Evolutionary conservation across 2,797 vertebrate species (phyloP), one percentile per base, ranked within the genome.

Genomic region (Alexandromys oeconomus): DNA sequence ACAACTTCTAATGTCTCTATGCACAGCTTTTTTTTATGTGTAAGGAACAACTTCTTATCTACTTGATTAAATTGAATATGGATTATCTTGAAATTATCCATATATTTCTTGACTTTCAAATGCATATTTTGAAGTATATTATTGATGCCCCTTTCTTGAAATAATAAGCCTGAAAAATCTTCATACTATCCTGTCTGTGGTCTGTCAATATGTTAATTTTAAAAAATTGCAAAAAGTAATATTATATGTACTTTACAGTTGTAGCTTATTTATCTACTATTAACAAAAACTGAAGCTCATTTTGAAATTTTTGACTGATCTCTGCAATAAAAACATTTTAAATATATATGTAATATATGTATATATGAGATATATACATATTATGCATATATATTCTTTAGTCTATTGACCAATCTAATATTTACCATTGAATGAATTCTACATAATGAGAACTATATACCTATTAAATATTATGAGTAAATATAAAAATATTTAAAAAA

Each of bases 41-140:
- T 8, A 92, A 89, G 29, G 21, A 69, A 25, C 15, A n/a, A 79
- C 37, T 85, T 78, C 21, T 80, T 74, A 48, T 34, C 51, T 74
- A 86, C 12, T 88, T 61, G 76, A 59, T 89, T 71, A 14, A 84
- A 40, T 37, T 81, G 37, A 96, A 69, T 6, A 37, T 71, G 3
- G 7, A 59, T 3, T 46, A 69, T 51, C 4, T 12, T 93, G 91
- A 85, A 31, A 8, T 78, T 94, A 51, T 27, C 5, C 57, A 67
- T 0, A 51, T 40, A 89, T 65, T 71, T 92, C 14, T 79, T 94
- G 37, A 91, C 71, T 95, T 95, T 84, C 37, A 94, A 67, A 91
- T 94, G 34, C 5, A 34, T 67, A 91, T 84, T 89, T 87, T 85
- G 1, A 73, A 91, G 51, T 40, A 69, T 87, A 69, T 79, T 87